phyloP scores from a whole-genome alignment of 2,888 invertebrate genomes.

The Nemoura dubitans region DNA sequence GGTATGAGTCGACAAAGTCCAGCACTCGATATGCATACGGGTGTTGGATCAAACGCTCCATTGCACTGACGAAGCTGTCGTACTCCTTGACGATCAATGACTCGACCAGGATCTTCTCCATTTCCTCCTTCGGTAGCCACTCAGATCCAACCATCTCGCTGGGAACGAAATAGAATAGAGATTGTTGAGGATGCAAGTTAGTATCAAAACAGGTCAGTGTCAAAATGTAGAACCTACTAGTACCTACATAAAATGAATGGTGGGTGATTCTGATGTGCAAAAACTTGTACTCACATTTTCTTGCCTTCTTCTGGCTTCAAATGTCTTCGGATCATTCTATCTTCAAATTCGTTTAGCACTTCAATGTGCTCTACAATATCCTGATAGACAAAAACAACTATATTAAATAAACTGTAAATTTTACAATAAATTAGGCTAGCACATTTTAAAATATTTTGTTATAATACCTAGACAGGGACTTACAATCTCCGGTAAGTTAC shows the following conservation, averaged over 20 bases:
- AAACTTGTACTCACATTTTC: constrained; percentile 46
- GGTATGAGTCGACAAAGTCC: constrained; percentile 78
- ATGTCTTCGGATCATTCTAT: constrained; percentile 72
- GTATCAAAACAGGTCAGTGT: not conserved
- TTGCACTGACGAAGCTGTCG: constrained; percentile 73
- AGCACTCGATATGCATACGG: constrained; percentile 76
- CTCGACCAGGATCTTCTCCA: constrained; percentile 75
- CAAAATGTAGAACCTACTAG: no score
- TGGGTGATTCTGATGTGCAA: no score
- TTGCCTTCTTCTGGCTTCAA: constrained; percentile 67
- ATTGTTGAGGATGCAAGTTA: not conserved
- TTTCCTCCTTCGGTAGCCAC: constrained; percentile 73
- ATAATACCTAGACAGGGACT: no score
- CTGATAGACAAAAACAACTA: constrained; percentile 60
- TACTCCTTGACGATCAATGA: constrained; percentile 74
- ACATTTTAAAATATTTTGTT: no score
- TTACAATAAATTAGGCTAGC: no score
- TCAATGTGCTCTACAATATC: constrained; percentile 75
- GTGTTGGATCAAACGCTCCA: constrained; percentile 75
- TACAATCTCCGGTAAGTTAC: no score
- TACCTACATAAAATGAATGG: no score
- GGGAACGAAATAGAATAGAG: constrained; percentile 52
- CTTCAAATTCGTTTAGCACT: constrained; percentile 74
- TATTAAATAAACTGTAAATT: no score
- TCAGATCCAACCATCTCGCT: constrained; percentile 67